Evolutionary conservation across 2,113 vertebrate genomes (phyloP), one percentile per base, ranked within the genome.

Genomic region (Chloropsis cyanopogon): DNA sequence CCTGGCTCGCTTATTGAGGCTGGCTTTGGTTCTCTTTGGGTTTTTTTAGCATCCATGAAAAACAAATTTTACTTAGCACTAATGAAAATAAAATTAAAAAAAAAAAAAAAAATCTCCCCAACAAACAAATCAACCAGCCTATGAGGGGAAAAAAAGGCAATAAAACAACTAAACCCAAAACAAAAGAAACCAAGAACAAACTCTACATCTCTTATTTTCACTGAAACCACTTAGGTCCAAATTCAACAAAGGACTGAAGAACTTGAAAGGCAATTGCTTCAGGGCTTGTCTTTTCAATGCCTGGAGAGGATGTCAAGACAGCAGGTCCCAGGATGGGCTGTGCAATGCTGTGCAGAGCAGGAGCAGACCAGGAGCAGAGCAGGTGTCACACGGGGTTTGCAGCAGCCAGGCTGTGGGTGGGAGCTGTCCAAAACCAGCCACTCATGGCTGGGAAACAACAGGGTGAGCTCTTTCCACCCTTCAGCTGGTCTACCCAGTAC

Each of bases 321-420:
- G 35, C 46, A 39, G 29, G 49, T 39, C 29, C 33, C 33, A 13
- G 46, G 21, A 8, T 10, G 25, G 42, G 77, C 77, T 5, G 1
- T 14, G 49, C 47, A 16, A 4, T 21, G 37, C 33, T 2, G 1
- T 10, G 52, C 33, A 20, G 60, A 44, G 37, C 57, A 20, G 44
- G 1, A n/a, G 39, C 12, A 10, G n/a, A n/a, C n/a, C n/a, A n/a
- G n/a, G n/a, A n/a, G 50, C 28, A 37, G 37, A 35, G 61, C 28
- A 22, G 24, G 14, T 2, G 28, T 11, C 7, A 2, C 39, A 23
- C 5, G 1, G 23, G 10, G 10, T 2, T 31, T 2, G 0, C 37
- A 69, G 77, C 77, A 41, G 52, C 24, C 25, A 15, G 47, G 31
- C 18, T 42, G 29, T 21, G 22, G n/a, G 0, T 1, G 19, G 28